A percentile compares a stretch with the other conserved stretches of the same genome.
phyloP scores from a whole-genome alignment of 1,140 invertebrate genomes.

The Panagrolaimus sp. region DNA sequence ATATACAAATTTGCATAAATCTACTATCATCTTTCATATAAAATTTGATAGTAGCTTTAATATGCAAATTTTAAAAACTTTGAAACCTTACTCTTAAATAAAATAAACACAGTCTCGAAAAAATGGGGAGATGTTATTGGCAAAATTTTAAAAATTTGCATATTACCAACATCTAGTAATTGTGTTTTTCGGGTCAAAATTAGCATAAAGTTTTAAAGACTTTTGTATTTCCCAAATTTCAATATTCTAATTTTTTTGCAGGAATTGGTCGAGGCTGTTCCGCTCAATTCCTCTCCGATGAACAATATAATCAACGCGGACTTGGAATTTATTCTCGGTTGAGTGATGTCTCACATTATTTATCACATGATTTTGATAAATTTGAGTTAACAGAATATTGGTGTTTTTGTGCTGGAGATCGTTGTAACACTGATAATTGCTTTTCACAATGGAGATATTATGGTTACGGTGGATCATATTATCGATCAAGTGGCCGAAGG shows the following conservation, averaged over 20 bases:
- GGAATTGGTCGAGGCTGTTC: slow-evolving; percentile 46
- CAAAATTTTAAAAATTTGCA: too few relatives aligned
- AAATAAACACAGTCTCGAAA: too few relatives aligned
- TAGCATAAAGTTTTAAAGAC: too few relatives aligned
- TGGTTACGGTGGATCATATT: slow-evolving; percentile 2
- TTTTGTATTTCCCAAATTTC: too few relatives aligned
- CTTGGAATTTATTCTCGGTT: slow-evolving; percentile 38
- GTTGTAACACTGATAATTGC: slow-evolving; percentile 42
- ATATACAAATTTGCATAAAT: too few relatives aligned
- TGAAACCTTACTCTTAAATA: too few relatives aligned
- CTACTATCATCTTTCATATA: too few relatives aligned
- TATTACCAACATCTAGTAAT: too few relatives aligned
- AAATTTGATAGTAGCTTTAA: too few relatives aligned
- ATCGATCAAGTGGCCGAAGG: not conserved
- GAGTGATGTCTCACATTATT: slow-evolving; percentile 45
- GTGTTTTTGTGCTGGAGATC: slow-evolving; percentile 50
- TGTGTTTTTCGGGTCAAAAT: too few relatives aligned
- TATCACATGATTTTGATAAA: slow-evolving; percentile 45
- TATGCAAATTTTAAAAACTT: too few relatives aligned
- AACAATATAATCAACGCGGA: slow-evolving; percentile 44
- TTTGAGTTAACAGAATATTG: slow-evolving; percentile 48
- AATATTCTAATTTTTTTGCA: not conserved
- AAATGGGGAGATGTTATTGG: too few relatives aligned
- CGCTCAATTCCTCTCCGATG: slow-evolving; percentile 43
- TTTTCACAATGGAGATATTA: slow-evolving; percentile 30